phyloP scores from a whole-genome alignment of 2,888 invertebrate genomes.

The Pheosia gnoma region DNA sequence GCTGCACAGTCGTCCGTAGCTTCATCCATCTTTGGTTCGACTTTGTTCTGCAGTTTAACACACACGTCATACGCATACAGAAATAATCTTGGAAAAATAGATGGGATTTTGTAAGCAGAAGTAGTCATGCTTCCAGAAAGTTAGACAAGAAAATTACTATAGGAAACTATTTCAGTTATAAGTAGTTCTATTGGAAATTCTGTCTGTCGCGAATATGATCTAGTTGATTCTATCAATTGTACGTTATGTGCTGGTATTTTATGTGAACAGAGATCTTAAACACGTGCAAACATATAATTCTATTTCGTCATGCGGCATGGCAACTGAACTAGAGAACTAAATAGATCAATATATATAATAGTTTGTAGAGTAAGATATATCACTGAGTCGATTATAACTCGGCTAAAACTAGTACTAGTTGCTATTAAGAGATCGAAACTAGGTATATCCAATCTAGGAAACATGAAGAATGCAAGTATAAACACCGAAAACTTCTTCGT shows the following conservation, averaged over 20 bases:
- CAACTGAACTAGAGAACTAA: conserved; percentile 66
- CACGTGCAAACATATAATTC: conserved; percentile 74
- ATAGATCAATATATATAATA: conserved; percentile 56
- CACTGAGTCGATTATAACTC: conserved; percentile 60
- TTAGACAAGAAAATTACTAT: conserved; percentile 40
- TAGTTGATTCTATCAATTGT: conserved; percentile 11
- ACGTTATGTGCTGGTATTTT: conserved; percentile 48
- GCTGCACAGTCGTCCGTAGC: conserved; percentile 95
- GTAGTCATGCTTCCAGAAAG: conserved; percentile 60
- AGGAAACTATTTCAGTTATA: conserved; percentile 20
- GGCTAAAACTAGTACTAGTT: conserved; percentile 65
- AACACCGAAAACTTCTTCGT: conserved; percentile 60
- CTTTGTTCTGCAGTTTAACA: conserved; percentile 88
- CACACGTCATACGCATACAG: conserved; percentile 28
- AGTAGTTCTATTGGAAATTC: background rate
- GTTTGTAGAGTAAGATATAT: conserved; percentile 67
- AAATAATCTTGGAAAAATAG: conserved; percentile 7
- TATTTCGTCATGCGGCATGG: conserved; percentile 77
- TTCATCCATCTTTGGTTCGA: conserved; percentile 99
- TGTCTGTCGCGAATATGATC: background rate
- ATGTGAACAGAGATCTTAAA: conserved; percentile 51
- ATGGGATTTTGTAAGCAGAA: conserved; percentile 43
- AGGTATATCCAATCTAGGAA: conserved; percentile 55
- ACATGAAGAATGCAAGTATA: conserved; percentile 66
- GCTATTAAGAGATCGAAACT: conserved; percentile 40